phyloP scores from a whole-genome alignment of 2,888 invertebrate species.

The Ectemnius lituratus region DNA sequence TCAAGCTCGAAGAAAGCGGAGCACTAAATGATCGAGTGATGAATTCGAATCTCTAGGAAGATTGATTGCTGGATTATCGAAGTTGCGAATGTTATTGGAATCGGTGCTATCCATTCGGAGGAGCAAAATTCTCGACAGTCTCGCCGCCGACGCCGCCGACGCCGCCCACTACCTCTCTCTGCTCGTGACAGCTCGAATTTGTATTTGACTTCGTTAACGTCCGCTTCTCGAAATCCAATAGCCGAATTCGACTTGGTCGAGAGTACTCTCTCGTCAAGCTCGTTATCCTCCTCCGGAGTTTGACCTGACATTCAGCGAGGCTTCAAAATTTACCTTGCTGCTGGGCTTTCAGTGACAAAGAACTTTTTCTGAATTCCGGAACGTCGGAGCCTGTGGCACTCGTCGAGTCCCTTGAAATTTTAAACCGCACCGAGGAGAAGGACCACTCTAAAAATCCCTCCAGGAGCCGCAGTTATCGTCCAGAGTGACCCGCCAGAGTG shows the following conservation, averaged over 20 bases:
- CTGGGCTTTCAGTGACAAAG: neutral
- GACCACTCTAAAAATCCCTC: constrained; percentile 2
- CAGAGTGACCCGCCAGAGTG: neutral
- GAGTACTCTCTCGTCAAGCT: neutral
- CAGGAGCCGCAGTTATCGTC: constrained; percentile 2
- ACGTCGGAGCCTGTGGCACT: neutral
- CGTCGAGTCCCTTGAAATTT: constrained; percentile 4
- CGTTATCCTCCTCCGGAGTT: constrained; percentile 5
- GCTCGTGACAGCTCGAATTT: constrained; percentile 1
- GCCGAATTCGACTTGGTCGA: neutral
- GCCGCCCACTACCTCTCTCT: no score
- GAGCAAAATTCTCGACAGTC: no score
- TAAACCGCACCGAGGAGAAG: neutral
- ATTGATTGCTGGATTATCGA: no score
- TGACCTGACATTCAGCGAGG: neutral
- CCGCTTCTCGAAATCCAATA: constrained; percentile 4
- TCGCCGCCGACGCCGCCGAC: no score
- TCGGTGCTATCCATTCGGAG: no score
- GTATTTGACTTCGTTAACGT: constrained; percentile 7
- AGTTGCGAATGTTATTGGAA: no score
- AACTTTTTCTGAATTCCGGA: constrained; percentile 7
- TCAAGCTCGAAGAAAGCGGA: no score
- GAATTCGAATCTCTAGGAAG: no score
- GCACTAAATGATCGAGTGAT: no score
- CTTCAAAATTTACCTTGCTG: constrained; percentile 8